A percentile compares a stretch with the other conserved stretches of the same genome.
phyloP scores from a whole-genome alignment of 2,888 invertebrate species.

The Dromius quadrimaculatus region DNA sequence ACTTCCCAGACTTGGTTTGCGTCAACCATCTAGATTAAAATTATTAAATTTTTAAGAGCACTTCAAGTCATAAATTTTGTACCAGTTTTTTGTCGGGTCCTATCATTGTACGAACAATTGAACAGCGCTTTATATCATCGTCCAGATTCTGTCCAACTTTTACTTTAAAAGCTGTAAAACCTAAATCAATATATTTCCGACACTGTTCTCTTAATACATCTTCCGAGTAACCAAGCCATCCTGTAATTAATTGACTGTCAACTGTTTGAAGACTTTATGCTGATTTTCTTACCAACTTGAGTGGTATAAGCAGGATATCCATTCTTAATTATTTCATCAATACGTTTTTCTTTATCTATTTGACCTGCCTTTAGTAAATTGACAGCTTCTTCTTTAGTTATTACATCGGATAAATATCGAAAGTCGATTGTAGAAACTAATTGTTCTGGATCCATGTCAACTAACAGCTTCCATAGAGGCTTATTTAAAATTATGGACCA shows the following conservation, averaged over 20 bases:
- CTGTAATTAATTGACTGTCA: conserved; percentile 69
- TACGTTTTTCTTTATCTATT: conserved; percentile 73
- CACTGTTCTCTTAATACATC: conserved; percentile 79
- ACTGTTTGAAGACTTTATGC: conserved; percentile 29
- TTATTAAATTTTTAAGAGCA: conserved; percentile 6
- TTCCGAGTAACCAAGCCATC: conserved; percentile 90
- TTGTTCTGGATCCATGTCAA: conserved; percentile 86
- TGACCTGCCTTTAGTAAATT: conserved; percentile 73
- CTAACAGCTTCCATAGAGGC: conserved; percentile 88
- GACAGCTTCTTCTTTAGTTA: conserved; percentile 86
- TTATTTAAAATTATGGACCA: conserved; percentile 88
- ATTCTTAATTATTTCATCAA: conserved; percentile 71
- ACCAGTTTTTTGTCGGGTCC: conserved; percentile 82
- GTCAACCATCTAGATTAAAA: conserved; percentile 79
- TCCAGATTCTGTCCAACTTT: conserved; percentile 88
- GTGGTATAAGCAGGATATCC: conserved; percentile 93
- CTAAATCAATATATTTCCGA: conserved; percentile 77
- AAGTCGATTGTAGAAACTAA: conserved; percentile 90
- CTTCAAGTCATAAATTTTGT: neutral
- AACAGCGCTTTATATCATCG: conserved; percentile 81
- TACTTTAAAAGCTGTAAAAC: conserved; percentile 87
- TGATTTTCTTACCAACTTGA: conserved; percentile 75
- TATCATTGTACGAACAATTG: conserved; percentile 79
- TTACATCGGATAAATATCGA: conserved; percentile 83
- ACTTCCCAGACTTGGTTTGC: conserved; percentile 93